Base-by-base conservation (phyloP, 1,140 invertebrate species). In the Vanessa tameamea region DNA sequence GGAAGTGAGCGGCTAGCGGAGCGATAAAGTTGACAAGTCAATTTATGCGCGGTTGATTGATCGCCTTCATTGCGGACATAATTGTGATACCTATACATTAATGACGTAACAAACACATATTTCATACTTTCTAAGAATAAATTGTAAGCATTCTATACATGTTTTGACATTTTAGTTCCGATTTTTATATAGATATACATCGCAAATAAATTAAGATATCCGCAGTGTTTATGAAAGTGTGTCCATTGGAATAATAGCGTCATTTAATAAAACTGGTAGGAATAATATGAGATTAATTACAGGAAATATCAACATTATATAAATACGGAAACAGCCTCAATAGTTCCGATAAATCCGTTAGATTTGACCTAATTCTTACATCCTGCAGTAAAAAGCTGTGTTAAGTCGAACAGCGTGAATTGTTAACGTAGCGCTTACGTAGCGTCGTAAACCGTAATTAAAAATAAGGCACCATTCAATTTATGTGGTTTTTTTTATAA, bases 21-120 rank as follows among this genome's bases (percentile, higher is more conserved):
- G 65, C 72, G 67, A 66, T 75, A 70, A 75, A 70, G 73, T 75
- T 72, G 73, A 75, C 73, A 70, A 75, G 61, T 70, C 68, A 65
- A 75, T 75, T 69, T 75, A 53, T 53, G 63, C 47, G 37, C 16
- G n/a, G 12, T 57, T 75, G 73, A 75, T 75, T 66, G 73, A 75
- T 75, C 61, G 68, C 57, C 53, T 75, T 47, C 53, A 23, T 43
- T 53, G 43, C 67, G 64, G 63, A 59, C 64, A 66, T 70, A 70
- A 67, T 67, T 69, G 43, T 69, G 55, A 68, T 73, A 65, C 50
- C 43, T 47, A 31, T 26, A 37, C 67, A 59, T 69, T 69, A 69
- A 69, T 69, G 23, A 59, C 23, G 55, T 26, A 61, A 69, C 53
- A 68, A 20, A 47, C 13, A 43, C 20, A 20, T 43, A 53, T 55